Evolutionary conservation across 2,113 vertebrate genomes (phyloP), one percentile per base, ranked within the genome.

Genomic region (Ifrita kowaldi): DNA sequence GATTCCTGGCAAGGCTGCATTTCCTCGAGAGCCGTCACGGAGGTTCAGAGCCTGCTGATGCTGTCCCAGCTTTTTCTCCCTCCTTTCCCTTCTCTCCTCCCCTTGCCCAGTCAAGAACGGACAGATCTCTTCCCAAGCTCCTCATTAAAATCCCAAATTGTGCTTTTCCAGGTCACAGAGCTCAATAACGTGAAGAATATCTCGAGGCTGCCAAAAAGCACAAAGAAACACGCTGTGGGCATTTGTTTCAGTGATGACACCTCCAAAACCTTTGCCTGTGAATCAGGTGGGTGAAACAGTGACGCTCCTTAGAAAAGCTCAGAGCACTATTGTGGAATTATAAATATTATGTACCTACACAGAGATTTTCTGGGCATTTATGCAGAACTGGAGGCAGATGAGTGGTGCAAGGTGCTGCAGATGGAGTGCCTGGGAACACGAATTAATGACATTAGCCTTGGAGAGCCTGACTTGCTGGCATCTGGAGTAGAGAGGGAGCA

Each of bases 391-490:
- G 98, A 99, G 95, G 98, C 98, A 8, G 98, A 98, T 24, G 98
- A 99, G 35, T 99, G 98, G 98, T 98, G 98, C 93, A 99, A 98
- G 91, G 98, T 98, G 35, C 97, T 99, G 91, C 98, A 98, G 89
- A 96, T 97, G 95, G 98, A 98, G 80, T 99, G 98, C 39, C 96
- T 99, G 70, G 98, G 98, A 80, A 98, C 97, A 0, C 96, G 97
- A 15, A 95, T 98, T 89, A 98, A 97, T 76, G 98, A 98, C 89
- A 98, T 99, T 73, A 98, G 98, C 96, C 98, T 98, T 8, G 98
- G 98, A 77, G 98, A 99, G 92, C 98, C 98, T 16, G 98, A 98
- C 94, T 92, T 99, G 56, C 37, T 99, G 95, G 98, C 98, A 16
- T 98, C 98, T 11, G 98, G 98, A 86, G 98, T 98, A 63, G 98